These are phyloP conservation scores for Meteorus cinctellus DNA, from an alignment of 2,888 invertebrate genomes.

Conservation along the genomic window DNA sequence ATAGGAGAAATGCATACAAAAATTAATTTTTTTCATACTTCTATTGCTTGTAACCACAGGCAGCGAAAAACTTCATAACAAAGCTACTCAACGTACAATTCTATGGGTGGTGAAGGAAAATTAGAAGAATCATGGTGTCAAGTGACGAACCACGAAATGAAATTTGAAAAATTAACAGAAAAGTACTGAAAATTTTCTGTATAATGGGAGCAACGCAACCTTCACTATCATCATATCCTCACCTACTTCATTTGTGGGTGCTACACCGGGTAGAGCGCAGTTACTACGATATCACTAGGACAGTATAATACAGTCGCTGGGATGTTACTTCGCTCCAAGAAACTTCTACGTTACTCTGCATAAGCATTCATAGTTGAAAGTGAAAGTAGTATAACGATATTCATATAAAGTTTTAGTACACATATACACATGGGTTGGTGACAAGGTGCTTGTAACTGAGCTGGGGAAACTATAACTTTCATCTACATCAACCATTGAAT, in stretches of 20 bases:
- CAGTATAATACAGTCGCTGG: slow-evolving; percentile 46
- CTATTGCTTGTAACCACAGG: too few species aligned
- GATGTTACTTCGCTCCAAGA: slow-evolving; percentile 61
- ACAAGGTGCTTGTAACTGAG: slow-evolving; percentile 14
- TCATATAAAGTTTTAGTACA: slow-evolving; percentile 54
- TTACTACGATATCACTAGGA: slow-evolving; percentile 22
- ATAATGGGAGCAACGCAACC: neutral
- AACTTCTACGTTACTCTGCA: slow-evolving; percentile 70
- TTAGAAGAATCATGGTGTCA: too few species aligned
- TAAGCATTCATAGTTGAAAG: slow-evolving; percentile 70
- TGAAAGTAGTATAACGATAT: slow-evolving; percentile 67
- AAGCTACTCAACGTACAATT: too few species aligned
- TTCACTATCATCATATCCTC: neutral
- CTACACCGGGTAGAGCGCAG: neutral
- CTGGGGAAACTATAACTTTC: neutral
- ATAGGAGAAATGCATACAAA: too few species aligned
- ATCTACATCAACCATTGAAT: neutral
- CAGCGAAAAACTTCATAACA: too few species aligned
- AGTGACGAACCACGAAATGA: too few species aligned
- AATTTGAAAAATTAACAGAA: too few species aligned
- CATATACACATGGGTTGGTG: slow-evolving; percentile 10
- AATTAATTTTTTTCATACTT: too few species aligned
- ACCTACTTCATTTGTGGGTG: neutral
- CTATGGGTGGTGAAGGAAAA: too few species aligned
- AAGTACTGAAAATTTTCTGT: too few species aligned